These are phyloP conservation scores for Bufotes viridis DNA, from an alignment of 2,797 vertebrate species.

Conservation along the genomic window DNA sequence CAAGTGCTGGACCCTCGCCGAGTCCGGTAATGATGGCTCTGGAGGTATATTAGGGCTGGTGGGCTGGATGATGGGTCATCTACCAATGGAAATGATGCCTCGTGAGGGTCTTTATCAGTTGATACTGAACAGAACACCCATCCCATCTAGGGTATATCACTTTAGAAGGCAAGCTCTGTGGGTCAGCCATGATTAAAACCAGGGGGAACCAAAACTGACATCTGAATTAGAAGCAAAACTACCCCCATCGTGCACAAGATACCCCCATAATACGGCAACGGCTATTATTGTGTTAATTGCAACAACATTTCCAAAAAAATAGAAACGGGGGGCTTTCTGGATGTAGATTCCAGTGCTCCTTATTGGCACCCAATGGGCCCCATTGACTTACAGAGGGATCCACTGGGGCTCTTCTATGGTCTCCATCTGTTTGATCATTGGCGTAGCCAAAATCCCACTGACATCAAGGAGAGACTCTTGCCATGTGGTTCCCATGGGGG, in stretches of 20 bases:
- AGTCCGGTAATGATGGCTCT: not conserved
- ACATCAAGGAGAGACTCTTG: not conserved
- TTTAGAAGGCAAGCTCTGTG: too few species aligned
- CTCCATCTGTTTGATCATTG: not conserved
- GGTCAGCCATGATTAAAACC: too few species aligned
- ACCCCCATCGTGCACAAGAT: too few species aligned
- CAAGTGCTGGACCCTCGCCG: too few species aligned
- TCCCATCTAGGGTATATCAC: too few species aligned
- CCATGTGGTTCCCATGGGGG: not conserved
- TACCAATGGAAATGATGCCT: not conserved
- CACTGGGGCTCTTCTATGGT: not conserved
- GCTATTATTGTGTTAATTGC: too few species aligned
- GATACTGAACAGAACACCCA: too few species aligned
- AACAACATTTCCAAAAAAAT: too few species aligned
- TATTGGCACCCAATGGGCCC: not conserved
- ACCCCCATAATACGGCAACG: too few species aligned
- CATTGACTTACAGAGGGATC: not conserved
- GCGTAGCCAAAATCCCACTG: not conserved
- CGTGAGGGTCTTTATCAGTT: not conserved
- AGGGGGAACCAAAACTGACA: too few species aligned
- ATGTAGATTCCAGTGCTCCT: not conserved
- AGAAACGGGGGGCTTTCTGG: not conserved
- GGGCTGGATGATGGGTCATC: not conserved
- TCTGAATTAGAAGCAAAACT: too few species aligned
- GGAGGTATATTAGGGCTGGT: not conserved